Conservation (phyloP, 2,888 invertebrate species). For the Chymomyza caudatula region DNA sequence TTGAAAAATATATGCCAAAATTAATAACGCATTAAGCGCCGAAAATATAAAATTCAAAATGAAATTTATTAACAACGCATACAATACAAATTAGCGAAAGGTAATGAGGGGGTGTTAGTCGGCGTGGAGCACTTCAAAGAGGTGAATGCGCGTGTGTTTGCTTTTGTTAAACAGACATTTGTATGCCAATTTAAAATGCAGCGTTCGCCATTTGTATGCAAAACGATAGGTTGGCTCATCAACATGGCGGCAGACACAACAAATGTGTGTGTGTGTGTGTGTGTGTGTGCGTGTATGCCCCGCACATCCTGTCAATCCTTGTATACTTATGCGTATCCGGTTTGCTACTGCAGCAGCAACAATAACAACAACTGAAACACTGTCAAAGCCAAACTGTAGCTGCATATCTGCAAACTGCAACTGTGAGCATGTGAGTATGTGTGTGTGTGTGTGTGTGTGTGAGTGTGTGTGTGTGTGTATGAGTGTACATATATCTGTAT, state of each 20-base stretch:
- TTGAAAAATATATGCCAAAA: constrained; percentile 17
- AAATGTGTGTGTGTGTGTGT: background rate
- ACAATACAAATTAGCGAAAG: constrained; percentile 36
- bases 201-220: constrained; percentile 2
- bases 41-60: constrained; percentile 24
- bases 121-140: background rate
- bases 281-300: constrained; percentile 52
- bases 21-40: constrained; percentile 33
- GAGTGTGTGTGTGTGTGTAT: background rate
- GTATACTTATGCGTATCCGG: constrained; percentile 68
- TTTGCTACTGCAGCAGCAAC: constrained; percentile 34
- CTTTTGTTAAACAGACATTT: constrained; percentile 8
- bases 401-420: background rate
- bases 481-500: constrained; percentile 5
- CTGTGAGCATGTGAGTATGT: constrained; percentile 15
- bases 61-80: constrained; percentile 40
- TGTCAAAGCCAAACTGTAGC: constrained; percentile 33
- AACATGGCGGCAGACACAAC: constrained; percentile 12
- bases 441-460: constrained; percentile 31
- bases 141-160: background rate
- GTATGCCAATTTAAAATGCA: constrained; percentile 20
- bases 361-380: constrained; percentile 43
- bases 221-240: constrained; percentile 14
- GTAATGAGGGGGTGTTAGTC: background rate
- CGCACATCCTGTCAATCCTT: constrained; percentile 68